Conservation (phyloP, 2,113 vertebrate species). For the Murina feae region DNA sequence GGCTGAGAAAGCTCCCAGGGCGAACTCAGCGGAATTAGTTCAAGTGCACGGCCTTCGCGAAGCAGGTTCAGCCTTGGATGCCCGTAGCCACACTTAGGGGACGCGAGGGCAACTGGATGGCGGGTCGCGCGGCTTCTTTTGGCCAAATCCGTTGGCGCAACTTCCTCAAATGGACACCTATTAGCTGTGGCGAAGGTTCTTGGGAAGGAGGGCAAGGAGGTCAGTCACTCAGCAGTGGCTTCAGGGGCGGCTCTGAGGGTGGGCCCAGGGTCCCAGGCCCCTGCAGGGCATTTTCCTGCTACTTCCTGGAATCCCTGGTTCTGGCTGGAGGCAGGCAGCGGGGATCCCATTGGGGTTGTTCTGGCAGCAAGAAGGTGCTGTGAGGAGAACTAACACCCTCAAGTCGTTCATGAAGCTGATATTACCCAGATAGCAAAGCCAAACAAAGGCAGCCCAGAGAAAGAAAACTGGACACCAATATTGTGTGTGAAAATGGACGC, state of each 20-base stretch:
- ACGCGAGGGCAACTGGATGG: background rate
- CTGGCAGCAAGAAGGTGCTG: background rate
- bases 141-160: too few species aligned
- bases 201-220: background rate
- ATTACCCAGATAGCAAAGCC: background rate
- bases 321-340: background rate
- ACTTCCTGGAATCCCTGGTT: background rate
- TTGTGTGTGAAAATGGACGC: background rate
- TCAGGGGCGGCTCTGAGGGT: background rate
- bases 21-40: background rate
- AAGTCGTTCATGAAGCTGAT: background rate
- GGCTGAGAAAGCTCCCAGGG: background rate
- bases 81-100: background rate
- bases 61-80: background rate
- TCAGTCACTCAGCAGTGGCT: background rate
- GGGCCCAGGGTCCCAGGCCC: fast-evolving
- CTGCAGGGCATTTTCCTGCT: background rate
- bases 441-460: background rate
- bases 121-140: background rate
- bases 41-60: background rate
- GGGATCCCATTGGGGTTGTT: too few species aligned
- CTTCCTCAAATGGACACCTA: fast-evolving
- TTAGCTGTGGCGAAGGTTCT: too few species aligned
- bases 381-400: background rate
- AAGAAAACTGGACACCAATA: background rate